phyloP scores from a whole-genome alignment of 2,113 vertebrate genomes.

The Silurus glanis region DNA sequence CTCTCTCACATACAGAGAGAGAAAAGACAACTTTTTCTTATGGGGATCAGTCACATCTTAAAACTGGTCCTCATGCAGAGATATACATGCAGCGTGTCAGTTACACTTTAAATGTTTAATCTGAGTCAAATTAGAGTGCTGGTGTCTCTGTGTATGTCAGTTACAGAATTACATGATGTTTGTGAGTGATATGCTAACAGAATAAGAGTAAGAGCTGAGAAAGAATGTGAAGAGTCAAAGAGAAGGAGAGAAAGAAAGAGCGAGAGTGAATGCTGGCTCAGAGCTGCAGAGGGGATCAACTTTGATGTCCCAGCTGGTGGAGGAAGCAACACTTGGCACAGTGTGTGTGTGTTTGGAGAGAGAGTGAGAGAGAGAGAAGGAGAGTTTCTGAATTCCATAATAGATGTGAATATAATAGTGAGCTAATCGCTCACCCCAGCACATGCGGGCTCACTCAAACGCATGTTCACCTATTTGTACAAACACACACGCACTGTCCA shows the following conservation, averaged over 20 bases:
- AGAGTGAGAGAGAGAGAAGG: slow-evolving; percentile 36
- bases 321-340: slow-evolving; percentile 54
- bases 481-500: slow-evolving; percentile 62
- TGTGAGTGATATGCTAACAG: background rate
- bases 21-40: too few relatives aligned
- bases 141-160: background rate
- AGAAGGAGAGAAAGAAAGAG: slow-evolving; percentile 13
- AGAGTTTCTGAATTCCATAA: slow-evolving; percentile 50
- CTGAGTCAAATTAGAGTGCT: background rate
- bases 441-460: slow-evolving; percentile 55
- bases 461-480: slow-evolving; percentile 41
- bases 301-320: slow-evolving; percentile 68
- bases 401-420: slow-evolving; percentile 52
- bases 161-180: background rate
- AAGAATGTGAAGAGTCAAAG: slow-evolving; percentile 15
- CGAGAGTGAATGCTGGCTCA: slow-evolving; percentile 57
- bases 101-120: background rate
- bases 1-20: too few relatives aligned
- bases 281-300: slow-evolving; percentile 61
- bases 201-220: slow-evolving; percentile 12
- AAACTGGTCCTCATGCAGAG: background rate
- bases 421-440: slow-evolving; percentile 55
- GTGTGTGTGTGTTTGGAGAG: slow-evolving; percentile 28
- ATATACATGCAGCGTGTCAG: too few relatives aligned
- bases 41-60: too few relatives aligned